Evolutionary conservation across 1,140 invertebrate genomes (phyloP), one percentile per base, ranked within the genome.

Genomic region (Phymorhynchus buccinoides): DNA sequence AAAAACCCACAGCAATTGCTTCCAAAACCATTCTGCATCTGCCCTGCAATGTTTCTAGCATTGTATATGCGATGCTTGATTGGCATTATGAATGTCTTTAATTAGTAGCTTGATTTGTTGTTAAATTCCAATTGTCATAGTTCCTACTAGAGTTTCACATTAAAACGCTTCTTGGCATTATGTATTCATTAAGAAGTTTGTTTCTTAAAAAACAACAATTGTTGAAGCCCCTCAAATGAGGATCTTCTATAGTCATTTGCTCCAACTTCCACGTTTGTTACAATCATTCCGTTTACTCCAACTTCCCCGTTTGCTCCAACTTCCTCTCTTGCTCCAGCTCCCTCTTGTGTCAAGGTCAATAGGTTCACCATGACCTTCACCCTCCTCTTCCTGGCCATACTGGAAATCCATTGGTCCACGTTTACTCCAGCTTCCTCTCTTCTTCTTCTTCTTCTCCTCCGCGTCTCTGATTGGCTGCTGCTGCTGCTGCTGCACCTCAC

Each of bases 351-450:
- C 27, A 39, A 78, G 4, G 35, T 1, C 27, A 1, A 78, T 27
- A 22, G 39, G 75, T 16, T 78, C 7, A 14, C 39, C 9, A 14
- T 30, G 1, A 42, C 39, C 39, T 71, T 39, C 39, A 78, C 7
- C 75, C 27, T 42, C 75, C 39, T 37, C 75, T 41, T 78, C 35
- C 35, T 35, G 9, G 7, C 48, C 48, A 52, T 12, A 14, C n/a
- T 71, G 39, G 37, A 41, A 9, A 39, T 27, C 42, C 3, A 78
- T 42, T 44, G 37, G 37, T n/a, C 16, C 37, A 18, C 75, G 37
- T 42, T 78, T 78, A 27, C 75, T 78, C 75, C 75, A 78, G 39
- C 75, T 78, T 42, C 75, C 75, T 44, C 75, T 41, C 35, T 78
- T n/a, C 75, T 78, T 39, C 3, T 16, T 27, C 39, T 75, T 7